Evolutionary conservation across 2,888 invertebrate species (phyloP).

Genomic region (Vesta saturnalis): DNA sequence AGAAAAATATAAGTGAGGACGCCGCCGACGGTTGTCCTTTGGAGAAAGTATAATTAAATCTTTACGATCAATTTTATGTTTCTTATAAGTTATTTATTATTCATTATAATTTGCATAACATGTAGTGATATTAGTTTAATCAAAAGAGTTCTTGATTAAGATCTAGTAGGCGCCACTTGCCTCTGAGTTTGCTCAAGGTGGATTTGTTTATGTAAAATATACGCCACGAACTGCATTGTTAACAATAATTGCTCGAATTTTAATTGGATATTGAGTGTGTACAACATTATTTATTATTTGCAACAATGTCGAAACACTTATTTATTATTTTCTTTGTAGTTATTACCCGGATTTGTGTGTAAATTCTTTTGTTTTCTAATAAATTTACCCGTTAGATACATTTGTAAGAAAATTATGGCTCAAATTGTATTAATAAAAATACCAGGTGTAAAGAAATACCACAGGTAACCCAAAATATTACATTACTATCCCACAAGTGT

Average conservation of each 20-base stretch:
- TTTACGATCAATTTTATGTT: background rate
- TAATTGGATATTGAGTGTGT: conserved; percentile 39
- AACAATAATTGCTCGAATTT: conserved; percentile 47
- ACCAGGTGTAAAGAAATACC: conserved; percentile 33
- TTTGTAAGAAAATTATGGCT: background rate
- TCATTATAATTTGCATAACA: conserved; percentile 22
- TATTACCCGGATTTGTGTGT: background rate
- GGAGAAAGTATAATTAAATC: conserved; percentile 28
- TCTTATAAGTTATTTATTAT: conserved; percentile 11
- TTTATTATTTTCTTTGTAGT: conserved; percentile 18
- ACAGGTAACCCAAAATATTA: conserved; percentile 37
- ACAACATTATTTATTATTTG: conserved; percentile 24
- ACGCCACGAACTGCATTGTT: conserved; percentile 44
- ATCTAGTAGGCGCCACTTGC: conserved; percentile 50
- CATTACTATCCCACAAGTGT: conserved; percentile 34
- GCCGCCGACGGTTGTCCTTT: conserved; percentile 16
- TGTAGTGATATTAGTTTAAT: conserved; percentile 15
- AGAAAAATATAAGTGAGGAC: conserved; percentile 24
- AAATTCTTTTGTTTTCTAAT: no score
- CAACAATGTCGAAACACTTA: conserved; percentile 17
- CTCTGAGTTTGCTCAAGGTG: conserved; percentile 44
- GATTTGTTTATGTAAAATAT: conserved; percentile 45
- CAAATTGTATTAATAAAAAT: background rate
- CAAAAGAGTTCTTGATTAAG: conserved; percentile 43
- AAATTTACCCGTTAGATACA: no score